Base-by-base conservation (phyloP, 1,140 invertebrate species). In the Conus ventricosus region DNA sequence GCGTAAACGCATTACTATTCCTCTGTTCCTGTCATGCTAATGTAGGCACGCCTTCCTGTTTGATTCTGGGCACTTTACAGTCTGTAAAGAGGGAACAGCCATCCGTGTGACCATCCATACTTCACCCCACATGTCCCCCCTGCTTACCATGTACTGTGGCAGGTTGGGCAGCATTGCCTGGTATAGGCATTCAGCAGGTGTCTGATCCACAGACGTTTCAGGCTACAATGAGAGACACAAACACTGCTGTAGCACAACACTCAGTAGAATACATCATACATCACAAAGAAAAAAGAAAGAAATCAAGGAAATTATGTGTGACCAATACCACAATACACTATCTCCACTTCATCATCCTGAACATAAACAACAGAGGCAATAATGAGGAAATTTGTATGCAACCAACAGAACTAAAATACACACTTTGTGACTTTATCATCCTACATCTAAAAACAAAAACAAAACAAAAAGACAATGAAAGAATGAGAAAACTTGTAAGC, bases 81-180 rank as follows among this genome's bases (percentile, higher is more conserved):
- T 11, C 5, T 39, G 39, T 39, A 39, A 39, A 39, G 39, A 39
- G 39, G 39, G 39, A 39, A 39, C 39, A 39, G 39, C 39, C 39
- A 39, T 39, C 39, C 39, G 39, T 39, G 39, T 39, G 39, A 39
- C 39, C 39, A 39, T 39, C 39, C 39, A 39, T 3, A 39, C 39
- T 39, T 39, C 39, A 39, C 39, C 39, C 39, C 39, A 39, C 39
- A 39, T 39, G 39, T 39, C 39, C 39, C 39, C 57, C 67, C 39
- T 76, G 67, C 55, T 57, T 17, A 95, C 95, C 97, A 99, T 98
- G 93, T 99, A 99, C 93, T 99, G 98, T 67, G 98, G 98, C 91
- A 99, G 96, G 95, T 98, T 98, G 0, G 98, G 98, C 88, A 99
- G 94, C 96, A 99, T 98, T 4, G 97, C 97, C 95, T 97, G 97